Evolutionary conservation across 2,797 vertebrate genomes (phyloP), one percentile per base, ranked within the genome.

Genomic region (Phylloscopus collybita): DNA sequence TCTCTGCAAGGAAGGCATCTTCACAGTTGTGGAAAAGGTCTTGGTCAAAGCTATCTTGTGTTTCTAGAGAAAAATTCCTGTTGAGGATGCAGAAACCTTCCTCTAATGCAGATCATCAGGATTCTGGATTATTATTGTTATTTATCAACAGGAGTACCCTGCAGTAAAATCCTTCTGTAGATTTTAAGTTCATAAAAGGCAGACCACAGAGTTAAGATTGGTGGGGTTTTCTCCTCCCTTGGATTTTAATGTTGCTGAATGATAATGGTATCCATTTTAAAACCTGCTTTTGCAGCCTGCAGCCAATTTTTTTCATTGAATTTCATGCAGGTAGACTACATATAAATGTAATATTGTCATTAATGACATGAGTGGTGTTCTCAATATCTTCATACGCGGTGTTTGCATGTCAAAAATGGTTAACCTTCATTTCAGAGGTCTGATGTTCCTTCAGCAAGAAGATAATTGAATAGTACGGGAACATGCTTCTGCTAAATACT

Each of bases 401-500:
- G 36, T 86, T 47, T 54, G 27, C 40, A 20, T 1, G 0, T 60
- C 23, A 74, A 5, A 93, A 82, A 14, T 21, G 3, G 53, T 74
- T 92, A 80, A 53, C 57, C 50, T 85, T 92, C 47, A 11, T 89
- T 93, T 92, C 86, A 76, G 90, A 67, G 47, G 47, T 17, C 86
- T 79, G 53, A 26, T 40, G 2, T 36, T 96, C 74, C 82, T 86
- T 86, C 62, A 71, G 62, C 67, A 78, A 42, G 60, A 38, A 65
- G 40, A 62, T 95, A 91, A 86, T 86, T 92, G 64, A 25, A n/a
- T 20, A 6, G 27, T 36, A 14, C 4, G 3, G 78, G 79, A 92
- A 57, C 59, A 36, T n/a, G 66, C 19, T 88, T 29, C 78, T 4
- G 13, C 13, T 85, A 38, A 83, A 66, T 56, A 49, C 66, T 65